phyloP scores from a whole-genome alignment of 2,113 vertebrate species.

The Glaucidium brasilianum region DNA sequence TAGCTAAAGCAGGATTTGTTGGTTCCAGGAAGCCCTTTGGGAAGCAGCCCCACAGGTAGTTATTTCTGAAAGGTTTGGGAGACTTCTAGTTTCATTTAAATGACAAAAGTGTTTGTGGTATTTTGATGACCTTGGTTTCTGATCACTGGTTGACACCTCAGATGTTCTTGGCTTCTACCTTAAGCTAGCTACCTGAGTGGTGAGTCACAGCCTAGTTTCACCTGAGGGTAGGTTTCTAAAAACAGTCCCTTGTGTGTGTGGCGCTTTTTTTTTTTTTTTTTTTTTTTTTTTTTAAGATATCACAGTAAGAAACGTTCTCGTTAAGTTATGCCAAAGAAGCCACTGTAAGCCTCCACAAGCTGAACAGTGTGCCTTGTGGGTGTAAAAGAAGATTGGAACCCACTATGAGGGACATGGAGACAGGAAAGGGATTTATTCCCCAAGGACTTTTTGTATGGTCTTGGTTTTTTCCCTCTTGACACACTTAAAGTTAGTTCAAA shows the following conservation, averaged over 20 bases:
- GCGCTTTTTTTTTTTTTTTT: not conserved
- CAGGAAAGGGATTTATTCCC: not conserved
- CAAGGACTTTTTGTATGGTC: not conserved
- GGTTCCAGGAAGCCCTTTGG: not conserved
- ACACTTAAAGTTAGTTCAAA: not conserved
- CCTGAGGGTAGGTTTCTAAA: not conserved
- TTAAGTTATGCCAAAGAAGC: not conserved
- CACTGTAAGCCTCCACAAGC: not conserved
- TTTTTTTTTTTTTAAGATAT: not conserved
- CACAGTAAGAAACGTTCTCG: too few relatives aligned
- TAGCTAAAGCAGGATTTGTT: not conserved
- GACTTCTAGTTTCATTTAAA: not conserved
- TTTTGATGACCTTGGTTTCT: not conserved
- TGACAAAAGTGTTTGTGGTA: not conserved
- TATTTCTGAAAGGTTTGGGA: not conserved
- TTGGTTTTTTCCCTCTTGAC: not conserved
- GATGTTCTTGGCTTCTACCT: conserved; percentile 13
- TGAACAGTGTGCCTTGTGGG: not conserved
- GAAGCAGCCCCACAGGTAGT: not conserved
- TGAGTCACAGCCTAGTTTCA: conserved; percentile 19
- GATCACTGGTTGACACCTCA: not conserved
- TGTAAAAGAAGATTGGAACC: not conserved
- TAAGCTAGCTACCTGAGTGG: not conserved
- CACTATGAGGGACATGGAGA: not conserved
- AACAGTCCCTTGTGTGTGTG: not conserved